phyloP scores from a whole-genome alignment of 2,113 vertebrate genomes.

The Romanogobio albipinnatus region DNA sequence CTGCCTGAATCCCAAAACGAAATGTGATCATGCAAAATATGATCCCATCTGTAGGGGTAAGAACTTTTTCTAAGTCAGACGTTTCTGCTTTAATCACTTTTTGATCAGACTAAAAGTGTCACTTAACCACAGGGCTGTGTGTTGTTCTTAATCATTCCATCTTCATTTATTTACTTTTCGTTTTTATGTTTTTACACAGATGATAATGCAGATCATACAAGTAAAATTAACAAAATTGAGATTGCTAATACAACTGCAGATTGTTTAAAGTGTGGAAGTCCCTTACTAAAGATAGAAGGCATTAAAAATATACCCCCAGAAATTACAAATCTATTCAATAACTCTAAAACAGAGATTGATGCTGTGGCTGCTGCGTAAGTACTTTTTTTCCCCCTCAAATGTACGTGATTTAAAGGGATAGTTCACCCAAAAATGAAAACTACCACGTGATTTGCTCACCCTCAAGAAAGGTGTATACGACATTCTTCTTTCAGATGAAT shows the following conservation, averaged over 20 bases:
- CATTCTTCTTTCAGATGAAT: too few relatives aligned
- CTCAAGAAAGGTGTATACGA: too few relatives aligned
- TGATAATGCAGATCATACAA: not conserved
- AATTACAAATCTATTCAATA: fast-evolving
- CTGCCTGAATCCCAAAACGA: fast-evolving
- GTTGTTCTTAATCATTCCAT: not conserved
- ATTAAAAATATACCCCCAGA: fast-evolving
- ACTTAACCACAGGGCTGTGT: not conserved
- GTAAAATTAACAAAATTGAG: not conserved
- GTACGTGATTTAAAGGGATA: not conserved
- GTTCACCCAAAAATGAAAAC: too few relatives aligned
- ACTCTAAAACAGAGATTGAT: not conserved
- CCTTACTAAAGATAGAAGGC: not conserved
- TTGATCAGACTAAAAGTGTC: not conserved
- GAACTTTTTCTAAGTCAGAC: not conserved
- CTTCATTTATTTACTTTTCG: not conserved
- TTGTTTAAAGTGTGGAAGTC: conserved; percentile 57
- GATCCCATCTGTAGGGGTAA: fast-evolving
- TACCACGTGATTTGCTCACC: too few relatives aligned
- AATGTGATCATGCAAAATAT: fast-evolving
- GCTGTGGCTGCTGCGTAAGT: not conserved
- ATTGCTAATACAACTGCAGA: fast-evolving
- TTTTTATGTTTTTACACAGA: not conserved
- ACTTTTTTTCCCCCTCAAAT: not conserved
- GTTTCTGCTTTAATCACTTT: not conserved